Conservation (phyloP, 2,888 invertebrate species). For the Xanthorhoe spadicearia region DNA sequence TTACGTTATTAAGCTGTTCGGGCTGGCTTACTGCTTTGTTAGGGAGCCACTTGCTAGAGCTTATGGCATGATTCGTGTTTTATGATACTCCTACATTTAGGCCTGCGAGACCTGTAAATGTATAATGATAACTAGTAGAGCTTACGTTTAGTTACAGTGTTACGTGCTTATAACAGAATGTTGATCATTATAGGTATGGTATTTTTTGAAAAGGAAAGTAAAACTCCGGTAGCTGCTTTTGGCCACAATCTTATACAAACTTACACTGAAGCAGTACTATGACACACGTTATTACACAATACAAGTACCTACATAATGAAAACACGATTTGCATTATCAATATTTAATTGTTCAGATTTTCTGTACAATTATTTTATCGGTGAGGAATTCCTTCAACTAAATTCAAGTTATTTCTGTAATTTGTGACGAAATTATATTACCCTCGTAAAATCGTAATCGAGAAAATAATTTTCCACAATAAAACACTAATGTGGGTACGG, state of each 20-base stretch:
- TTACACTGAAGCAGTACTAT: too few species aligned
- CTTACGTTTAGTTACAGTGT: too few species aligned
- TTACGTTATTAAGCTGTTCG: slow-evolving; percentile 46
- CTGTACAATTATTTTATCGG: not conserved
- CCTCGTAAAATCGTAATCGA: slow-evolving; percentile 29
- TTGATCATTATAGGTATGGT: too few species aligned
- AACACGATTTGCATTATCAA: not conserved
- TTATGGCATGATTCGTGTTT: slow-evolving; percentile 35
- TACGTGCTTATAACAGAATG: too few species aligned
- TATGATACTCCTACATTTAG: slow-evolving; percentile 29
- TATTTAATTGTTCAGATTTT: not conserved
- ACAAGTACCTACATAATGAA: not conserved
- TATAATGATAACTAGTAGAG: not conserved
- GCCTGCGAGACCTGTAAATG: slow-evolving; percentile 14
- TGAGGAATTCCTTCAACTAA: not conserved
- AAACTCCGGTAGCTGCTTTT: too few species aligned
- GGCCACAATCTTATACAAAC: too few species aligned
- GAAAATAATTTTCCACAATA: slow-evolving; percentile 29
- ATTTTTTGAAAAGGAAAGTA: too few species aligned
- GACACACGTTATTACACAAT: too few species aligned
- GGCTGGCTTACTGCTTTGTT: slow-evolving; percentile 40
- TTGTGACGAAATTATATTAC: slow-evolving; percentile 15
- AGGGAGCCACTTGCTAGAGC: slow-evolving; percentile 36
- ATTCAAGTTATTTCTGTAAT: slow-evolving; percentile 4
- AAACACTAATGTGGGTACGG: slow-evolving; percentile 47